These are phyloP conservation scores for Sicus ferrugineus DNA, from an alignment of 2,888 invertebrate species.

Conservation along the genomic window DNA sequence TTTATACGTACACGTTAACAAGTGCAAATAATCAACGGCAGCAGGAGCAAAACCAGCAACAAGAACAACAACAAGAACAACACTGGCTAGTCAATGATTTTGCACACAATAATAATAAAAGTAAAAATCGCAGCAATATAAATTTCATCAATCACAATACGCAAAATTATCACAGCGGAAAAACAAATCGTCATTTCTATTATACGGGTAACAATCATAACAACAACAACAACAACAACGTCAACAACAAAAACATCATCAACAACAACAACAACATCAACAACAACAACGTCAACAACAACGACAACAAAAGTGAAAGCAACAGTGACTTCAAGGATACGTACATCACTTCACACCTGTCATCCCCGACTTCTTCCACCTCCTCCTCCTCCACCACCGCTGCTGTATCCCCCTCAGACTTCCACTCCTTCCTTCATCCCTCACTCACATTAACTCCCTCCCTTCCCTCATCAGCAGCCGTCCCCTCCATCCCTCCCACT, in stretches of 20 bases:
- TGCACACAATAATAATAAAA: constrained; percentile 37
- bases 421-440: neutral
- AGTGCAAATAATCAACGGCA: constrained; percentile 46
- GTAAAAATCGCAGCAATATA: constrained; percentile 34
- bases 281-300: neutral
- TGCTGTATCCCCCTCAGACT: neutral
- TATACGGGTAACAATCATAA: constrained; percentile 41
- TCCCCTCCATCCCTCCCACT: neutral
- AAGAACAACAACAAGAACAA: constrained; percentile 40
- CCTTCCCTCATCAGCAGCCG: constrained; percentile 11
- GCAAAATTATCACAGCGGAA: constrained; percentile 43
- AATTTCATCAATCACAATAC: constrained; percentile 47
- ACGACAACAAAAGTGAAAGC: neutral
- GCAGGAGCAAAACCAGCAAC: constrained; percentile 33
- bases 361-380: neutral
- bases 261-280: neutral
- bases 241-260: neutral
- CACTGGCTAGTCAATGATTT: constrained; percentile 38
- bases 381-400: neutral
- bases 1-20: constrained; percentile 55
- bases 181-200: constrained; percentile 53
- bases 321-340: constrained; percentile 29
- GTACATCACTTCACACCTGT: constrained; percentile 10
- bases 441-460: neutral
- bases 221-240: constrained; percentile 13